A percentile compares a stretch with the other conserved stretches of the same genome.
Evolutionary conservation across 2,797 vertebrate species (phyloP).

Genomic region (Brachyalestes nurse): DNA sequence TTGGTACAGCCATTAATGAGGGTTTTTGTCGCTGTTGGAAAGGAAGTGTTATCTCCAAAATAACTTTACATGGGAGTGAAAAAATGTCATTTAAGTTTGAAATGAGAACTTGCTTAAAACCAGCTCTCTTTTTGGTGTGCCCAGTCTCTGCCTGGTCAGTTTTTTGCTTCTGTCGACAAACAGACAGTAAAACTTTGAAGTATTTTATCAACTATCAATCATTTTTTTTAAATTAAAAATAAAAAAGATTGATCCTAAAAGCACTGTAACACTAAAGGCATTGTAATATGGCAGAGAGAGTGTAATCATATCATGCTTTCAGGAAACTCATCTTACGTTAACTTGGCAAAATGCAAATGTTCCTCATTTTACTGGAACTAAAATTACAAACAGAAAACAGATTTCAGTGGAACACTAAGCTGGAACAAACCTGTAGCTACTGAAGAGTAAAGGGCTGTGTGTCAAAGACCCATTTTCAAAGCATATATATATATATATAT

Average conservation of each 20-base stretch:
- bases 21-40: constrained; percentile 20
- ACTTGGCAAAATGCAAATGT: not conserved
- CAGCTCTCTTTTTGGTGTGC: not conserved
- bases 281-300: not conserved
- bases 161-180: not conserved
- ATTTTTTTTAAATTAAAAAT: not conserved
- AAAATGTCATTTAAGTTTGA: constrained; percentile 13
- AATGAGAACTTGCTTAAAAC: not conserved
- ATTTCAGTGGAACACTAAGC: not conserved
- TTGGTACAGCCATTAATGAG: constrained; percentile 40
- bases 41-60: constrained; percentile 23
- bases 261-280: not conserved
- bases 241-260: not conserved
- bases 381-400: too few relatives aligned
- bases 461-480: too few relatives aligned
- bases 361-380: not conserved
- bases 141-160: not conserved
- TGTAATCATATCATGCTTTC: not conserved
- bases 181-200: not conserved
- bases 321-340: not conserved
- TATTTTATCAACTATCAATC: not conserved
- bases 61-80: not conserved
- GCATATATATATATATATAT: too few relatives aligned
- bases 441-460: too few relatives aligned
- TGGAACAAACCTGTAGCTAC: not conserved